Base-by-base conservation (phyloP, 1,140 invertebrate species). In the Sinonovacula constricta region DNA sequence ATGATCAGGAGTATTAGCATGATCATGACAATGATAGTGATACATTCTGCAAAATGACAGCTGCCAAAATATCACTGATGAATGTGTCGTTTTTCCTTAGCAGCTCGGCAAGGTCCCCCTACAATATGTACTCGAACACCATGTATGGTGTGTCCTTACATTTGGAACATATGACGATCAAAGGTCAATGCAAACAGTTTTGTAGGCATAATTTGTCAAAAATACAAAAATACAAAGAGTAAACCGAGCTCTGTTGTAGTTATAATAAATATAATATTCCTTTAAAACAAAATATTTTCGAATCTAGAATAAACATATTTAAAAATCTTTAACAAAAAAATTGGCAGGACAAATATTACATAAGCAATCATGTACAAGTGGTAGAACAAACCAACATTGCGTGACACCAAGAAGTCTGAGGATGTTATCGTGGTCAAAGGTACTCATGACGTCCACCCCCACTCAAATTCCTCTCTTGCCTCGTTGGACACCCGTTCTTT, bases 101-200 rank as follows among this genome's bases (percentile, higher is more conserved):
- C 1, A 97, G 93, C 72, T 96, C 95, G 0, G 96, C 95, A 53
- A 98, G 91, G 88, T 98, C 96, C 0, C 97, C 97, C 89, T 95
- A 94, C 24, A 95, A 93, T 96, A 98, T 98, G 85, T 94, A 97
- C 88, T 98, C 96, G 87, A 97, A 98, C 2, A 98, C 94, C 95
- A 98, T 97, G 94, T 96, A 97, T 0, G 96, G 96, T 79, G 93
- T 94, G 33, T 93, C 93, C 10, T 90, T 93, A 92, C 92, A 62
- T 95, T 95, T 94, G 70, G 24, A 81, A 68, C 10, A 63, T n/a
- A n/a, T n/a, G n/a, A n/a, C n/a, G n/a, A 63, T 65, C 12, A 39
- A 60, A 18, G 1, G 33, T 51, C 10, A 49, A 45, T 1, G n/a
- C n/a, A n/a, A 34, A 2, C 15, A 14, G 15, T 39, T 34, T 10